Percentiles rank a stretch among this genome's conserved stretches.
phyloP scores from a whole-genome alignment of 2,888 invertebrate genomes.

The Pammene fasciana region DNA sequence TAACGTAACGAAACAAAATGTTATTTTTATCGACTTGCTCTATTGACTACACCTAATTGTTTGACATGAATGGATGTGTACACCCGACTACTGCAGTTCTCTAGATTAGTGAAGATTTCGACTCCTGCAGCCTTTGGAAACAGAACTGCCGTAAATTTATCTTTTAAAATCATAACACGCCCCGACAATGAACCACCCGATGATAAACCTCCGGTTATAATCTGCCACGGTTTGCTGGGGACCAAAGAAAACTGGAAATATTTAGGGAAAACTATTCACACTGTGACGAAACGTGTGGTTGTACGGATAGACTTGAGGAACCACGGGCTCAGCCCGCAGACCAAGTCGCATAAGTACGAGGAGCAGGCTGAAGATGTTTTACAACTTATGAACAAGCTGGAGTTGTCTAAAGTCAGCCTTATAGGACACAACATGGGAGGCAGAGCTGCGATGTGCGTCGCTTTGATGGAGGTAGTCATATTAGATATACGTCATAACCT shows the following conservation, averaged over 20 bases:
- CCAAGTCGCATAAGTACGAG: slow-evolving; percentile 87
- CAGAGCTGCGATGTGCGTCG: slow-evolving; percentile 90
- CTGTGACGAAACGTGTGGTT: slow-evolving; percentile 88
- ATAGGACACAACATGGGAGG: slow-evolving; percentile 98
- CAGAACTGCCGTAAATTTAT: slow-evolving; percentile 59
- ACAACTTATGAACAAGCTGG: slow-evolving; percentile 83
- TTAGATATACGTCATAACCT: neutral
- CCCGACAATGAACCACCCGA: slow-evolving; percentile 51
- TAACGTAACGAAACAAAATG: slow-evolving; percentile 2
- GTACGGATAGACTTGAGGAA: slow-evolving; percentile 95
- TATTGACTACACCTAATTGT: neutral
- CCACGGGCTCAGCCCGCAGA: slow-evolving; percentile 96
- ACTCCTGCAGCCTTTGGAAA: slow-evolving; percentile 30
- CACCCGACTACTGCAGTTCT: slow-evolving; percentile 19
- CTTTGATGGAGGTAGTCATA: slow-evolving; percentile 85
- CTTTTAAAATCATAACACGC: slow-evolving; percentile 66
- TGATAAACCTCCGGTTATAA: slow-evolving; percentile 58
- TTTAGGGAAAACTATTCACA: slow-evolving; percentile 87
- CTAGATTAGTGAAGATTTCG: slow-evolving; percentile 18
- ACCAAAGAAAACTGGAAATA: slow-evolving; percentile 94
- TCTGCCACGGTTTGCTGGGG: slow-evolving; percentile 94
- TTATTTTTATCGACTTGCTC: neutral
- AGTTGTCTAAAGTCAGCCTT: slow-evolving; percentile 84
- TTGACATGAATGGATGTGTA: slow-evolving; percentile 22
- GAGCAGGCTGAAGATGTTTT: slow-evolving; percentile 90